Conservation (phyloP, 2,113 vertebrate species). For the Etia nguti region DNA sequence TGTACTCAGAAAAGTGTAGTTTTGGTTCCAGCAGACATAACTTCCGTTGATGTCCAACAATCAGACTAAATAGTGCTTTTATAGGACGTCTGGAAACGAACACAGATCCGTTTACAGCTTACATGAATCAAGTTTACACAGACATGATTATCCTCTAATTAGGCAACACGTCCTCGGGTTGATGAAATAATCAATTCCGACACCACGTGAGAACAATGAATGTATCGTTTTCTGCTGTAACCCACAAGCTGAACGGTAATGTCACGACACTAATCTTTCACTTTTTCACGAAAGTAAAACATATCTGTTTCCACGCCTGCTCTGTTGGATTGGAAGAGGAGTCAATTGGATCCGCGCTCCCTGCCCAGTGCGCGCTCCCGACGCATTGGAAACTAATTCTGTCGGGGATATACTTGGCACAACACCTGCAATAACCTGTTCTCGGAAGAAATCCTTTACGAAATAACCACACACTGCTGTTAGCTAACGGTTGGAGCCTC, state of each 20-base stretch:
- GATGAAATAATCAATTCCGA: background rate
- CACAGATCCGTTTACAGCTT: too few relatives aligned
- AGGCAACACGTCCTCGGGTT: background rate
- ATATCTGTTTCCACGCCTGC: background rate
- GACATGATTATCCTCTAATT: background rate
- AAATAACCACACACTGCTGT: background rate
- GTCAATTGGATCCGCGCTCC: background rate
- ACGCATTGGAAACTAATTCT: background rate
- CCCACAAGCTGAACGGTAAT: background rate
- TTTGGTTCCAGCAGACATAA: background rate
- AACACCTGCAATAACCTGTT: background rate
- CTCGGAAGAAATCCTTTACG: background rate
- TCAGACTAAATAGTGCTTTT: background rate
- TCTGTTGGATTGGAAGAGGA: background rate
- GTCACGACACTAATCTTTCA: background rate
- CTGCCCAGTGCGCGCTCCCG: background rate
- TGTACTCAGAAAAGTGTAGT: background rate
- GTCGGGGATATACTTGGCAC: background rate
- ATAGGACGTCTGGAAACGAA: too few relatives aligned
- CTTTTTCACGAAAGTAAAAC: background rate
- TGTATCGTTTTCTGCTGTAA: background rate
- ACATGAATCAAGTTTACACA: background rate
- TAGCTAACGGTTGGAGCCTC: background rate
- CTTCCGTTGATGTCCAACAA: background rate
- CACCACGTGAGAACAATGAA: background rate